These are phyloP conservation scores for Sinohyriopsis cumingii DNA, from an alignment of 2,888 invertebrate genomes.

Conservation along the genomic window DNA sequence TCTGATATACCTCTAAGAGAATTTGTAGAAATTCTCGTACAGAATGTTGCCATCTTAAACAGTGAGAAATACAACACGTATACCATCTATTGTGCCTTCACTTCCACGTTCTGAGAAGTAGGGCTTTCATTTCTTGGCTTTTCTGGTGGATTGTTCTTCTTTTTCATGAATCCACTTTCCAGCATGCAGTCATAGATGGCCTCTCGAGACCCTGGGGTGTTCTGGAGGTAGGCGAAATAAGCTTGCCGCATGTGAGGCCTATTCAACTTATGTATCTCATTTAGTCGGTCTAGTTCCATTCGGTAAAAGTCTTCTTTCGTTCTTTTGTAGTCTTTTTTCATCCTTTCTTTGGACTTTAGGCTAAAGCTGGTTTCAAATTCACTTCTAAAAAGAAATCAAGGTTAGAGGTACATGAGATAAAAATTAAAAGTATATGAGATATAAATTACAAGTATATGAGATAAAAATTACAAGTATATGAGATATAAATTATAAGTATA, in stretches of 20 bases:
- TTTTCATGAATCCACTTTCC: slow-evolving; percentile 30
- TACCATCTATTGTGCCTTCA: too few relatives aligned
- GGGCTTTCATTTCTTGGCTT: too few relatives aligned
- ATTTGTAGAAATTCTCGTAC: too few relatives aligned
- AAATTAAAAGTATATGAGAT: background rate
- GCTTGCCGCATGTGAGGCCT: slow-evolving; percentile 63
- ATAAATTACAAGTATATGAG: too few relatives aligned
- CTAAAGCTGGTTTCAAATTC: slow-evolving; percentile 63
- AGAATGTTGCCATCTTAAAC: too few relatives aligned
- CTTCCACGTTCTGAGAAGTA: too few relatives aligned
- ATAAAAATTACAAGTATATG: too few relatives aligned
- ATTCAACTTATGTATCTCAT: slow-evolving; percentile 61
- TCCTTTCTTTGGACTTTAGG: slow-evolving; percentile 51
- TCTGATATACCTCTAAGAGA: too few relatives aligned
- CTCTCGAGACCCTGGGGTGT: slow-evolving; percentile 68
- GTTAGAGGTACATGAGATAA: background rate
- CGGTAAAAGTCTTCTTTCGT: slow-evolving; percentile 69
- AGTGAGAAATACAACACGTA: too few relatives aligned
- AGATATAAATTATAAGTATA: too few relatives aligned
- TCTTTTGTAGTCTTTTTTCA: slow-evolving; percentile 63
- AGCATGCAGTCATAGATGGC: slow-evolving; percentile 66
- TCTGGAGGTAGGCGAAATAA: slow-evolving; percentile 71
- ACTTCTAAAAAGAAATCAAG: slow-evolving; percentile 42
- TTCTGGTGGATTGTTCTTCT: slow-evolving; percentile 23
- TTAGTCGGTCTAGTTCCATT: slow-evolving; percentile 67